Percentiles rank a stretch among this genome's conserved stretches.
Evolutionary conservation across 1,140 invertebrate species (phyloP).

Genomic region (Temnothorax nylanderi): DNA sequence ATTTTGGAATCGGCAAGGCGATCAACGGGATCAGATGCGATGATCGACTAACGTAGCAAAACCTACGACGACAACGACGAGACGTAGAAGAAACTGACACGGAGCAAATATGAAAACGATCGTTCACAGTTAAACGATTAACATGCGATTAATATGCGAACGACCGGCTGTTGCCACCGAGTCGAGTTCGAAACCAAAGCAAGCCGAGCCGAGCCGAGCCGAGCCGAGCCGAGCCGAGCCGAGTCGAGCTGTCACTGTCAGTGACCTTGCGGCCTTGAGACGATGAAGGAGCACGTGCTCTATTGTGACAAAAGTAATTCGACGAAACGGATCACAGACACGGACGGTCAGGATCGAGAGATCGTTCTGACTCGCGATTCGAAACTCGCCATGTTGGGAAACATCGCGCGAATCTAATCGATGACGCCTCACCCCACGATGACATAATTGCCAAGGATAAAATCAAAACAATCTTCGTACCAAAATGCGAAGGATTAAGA

Average conservation of each 20-base stretch:
- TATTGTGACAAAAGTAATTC: neutral
- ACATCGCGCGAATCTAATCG: too few species aligned
- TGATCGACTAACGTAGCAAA: too few species aligned
- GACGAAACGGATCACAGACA: neutral
- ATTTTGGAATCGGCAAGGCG: too few species aligned
- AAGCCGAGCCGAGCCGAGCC: too few species aligned
- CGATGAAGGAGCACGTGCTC: neutral
- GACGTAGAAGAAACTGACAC: neutral
- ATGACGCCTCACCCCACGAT: too few species aligned
- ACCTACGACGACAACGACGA: neutral
- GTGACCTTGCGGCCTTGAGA: conserved; percentile 62
- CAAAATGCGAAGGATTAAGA: too few species aligned
- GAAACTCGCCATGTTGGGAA: neutral
- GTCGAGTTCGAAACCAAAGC: too few species aligned
- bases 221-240: too few species aligned
- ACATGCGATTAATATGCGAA: conserved; percentile 36
- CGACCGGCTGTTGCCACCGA: neutral
- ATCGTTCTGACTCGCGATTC: neutral
- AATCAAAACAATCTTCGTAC: too few species aligned
- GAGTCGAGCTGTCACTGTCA: conserved; percentile 19
- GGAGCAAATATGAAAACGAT: neutral
- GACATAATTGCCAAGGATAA: too few species aligned
- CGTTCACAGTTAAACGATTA: neutral
- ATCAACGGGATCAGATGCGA: too few species aligned
- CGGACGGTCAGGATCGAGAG: too few species aligned